Evolutionary conservation across 2,888 invertebrate species (phyloP).

Genomic region (Drosophila buzzatii): DNA sequence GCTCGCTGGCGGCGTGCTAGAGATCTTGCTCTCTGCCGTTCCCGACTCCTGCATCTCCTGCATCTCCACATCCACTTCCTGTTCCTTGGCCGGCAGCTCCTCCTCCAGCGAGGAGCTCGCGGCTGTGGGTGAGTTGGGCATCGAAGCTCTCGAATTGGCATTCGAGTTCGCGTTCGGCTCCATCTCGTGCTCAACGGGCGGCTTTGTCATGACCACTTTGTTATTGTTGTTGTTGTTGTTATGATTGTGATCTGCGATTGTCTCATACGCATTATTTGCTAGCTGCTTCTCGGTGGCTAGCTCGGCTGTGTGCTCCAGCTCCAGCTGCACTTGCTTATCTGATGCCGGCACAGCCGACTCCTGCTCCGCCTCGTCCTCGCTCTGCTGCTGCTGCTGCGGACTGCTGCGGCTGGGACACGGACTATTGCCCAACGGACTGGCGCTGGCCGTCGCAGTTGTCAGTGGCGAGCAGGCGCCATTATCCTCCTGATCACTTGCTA

Average conservation of each 20-base stretch:
- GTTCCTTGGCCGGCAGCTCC: constrained; percentile 12
- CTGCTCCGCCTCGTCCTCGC: constrained; percentile 55
- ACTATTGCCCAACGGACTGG: constrained; percentile 54
- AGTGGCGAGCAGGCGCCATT: constrained; percentile 84
- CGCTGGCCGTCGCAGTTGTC: constrained; percentile 64
- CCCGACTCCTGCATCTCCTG: constrained; percentile 44
- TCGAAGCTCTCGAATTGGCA: constrained; percentile 20
- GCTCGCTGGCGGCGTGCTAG: constrained; percentile 16
- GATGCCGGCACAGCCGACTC: not conserved
- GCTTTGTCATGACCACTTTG: constrained; percentile 63
- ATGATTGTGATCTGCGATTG: constrained; percentile 49
- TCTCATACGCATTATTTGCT: constrained; percentile 28
- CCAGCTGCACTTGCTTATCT: not conserved
- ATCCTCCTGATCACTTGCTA: constrained; percentile 84
- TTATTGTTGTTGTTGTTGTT: constrained; percentile 52
- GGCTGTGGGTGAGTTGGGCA: constrained; percentile 47
- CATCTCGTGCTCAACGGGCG: constrained; percentile 34
- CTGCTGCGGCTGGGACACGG: constrained; percentile 67
- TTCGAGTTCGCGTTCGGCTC: constrained; percentile 30
- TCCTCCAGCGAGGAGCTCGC: constrained; percentile 31
- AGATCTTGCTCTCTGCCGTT: constrained; percentile 1
- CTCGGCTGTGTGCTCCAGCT: not conserved
- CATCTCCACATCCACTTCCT: constrained; percentile 58
- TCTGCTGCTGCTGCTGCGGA: constrained; percentile 33
- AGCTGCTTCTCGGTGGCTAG: constrained; percentile 32